Evolutionary conservation across 2,888 invertebrate genomes (phyloP), one percentile per base, ranked within the genome.

Genomic region (Tetropium fuscum): DNA sequence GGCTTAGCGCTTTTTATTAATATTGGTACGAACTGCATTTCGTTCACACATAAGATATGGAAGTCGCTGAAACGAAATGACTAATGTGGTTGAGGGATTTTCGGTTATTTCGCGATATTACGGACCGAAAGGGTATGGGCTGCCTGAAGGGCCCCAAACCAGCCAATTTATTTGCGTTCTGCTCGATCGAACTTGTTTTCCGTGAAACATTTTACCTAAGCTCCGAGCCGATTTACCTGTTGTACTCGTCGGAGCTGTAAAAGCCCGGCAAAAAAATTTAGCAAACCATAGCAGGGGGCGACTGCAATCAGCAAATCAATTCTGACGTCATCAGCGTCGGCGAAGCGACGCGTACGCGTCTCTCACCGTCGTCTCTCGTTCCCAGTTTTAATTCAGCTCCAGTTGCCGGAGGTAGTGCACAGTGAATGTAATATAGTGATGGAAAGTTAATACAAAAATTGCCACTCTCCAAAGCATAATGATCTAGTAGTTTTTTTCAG

Each of bases 341-440:
- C 78, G 80, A 58, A 78, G 78, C 60, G 80, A 77, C 63, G 82
- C 70, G 66, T 66, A 66, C 72, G 75, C 74, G 74, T 75, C 78
- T 74, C 74, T 53, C 38, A 22, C 48, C 47, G 56, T 30, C 48
- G 60, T 53, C 43, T 48, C 53, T 57, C 16, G 57, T 43, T 48
- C 58, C 58, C 64, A 64, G 64, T 64, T 64, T 59, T 58, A 44
- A 56, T 59, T 40, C 58, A 56, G 56, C 64, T 47, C 64, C 61
- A 49, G 58, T 40, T 40, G 45, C 45, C 36, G 59, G 49, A 48
- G 53, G 61, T 59, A 19, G 41, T 57, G 49, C 25, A 43, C 25
- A 45, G 44, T 45, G 38, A 18, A 47, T 18, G 27, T 15, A 25
- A 20, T 36, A 18, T n/a, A 51, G 51, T 51, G 51, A 51, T 51